A percentile compares a stretch with the other conserved stretches of the same genome.
These are phyloP conservation scores for Aix galericulata DNA, from an alignment of 2,113 vertebrate genomes.

Conservation along the genomic window DNA sequence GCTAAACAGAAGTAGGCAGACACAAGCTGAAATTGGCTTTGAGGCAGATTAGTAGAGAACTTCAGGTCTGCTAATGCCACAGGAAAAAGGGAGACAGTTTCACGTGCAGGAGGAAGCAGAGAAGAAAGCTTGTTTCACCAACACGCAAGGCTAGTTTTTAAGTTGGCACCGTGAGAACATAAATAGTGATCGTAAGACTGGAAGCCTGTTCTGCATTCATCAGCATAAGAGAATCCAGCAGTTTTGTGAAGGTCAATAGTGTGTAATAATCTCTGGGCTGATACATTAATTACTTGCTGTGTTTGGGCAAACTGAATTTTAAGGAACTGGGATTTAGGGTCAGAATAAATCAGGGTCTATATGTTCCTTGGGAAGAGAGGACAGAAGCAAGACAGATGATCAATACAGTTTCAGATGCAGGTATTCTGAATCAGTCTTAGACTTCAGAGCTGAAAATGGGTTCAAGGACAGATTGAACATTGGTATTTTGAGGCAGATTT, in stretches of 20 bases:
- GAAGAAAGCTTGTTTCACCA: neutral
- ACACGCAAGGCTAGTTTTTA: neutral
- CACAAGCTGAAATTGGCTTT: neutral
- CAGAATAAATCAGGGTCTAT: neutral
- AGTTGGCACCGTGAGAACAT: rapidly evolving
- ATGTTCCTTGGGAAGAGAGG: neutral
- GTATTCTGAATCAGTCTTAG: neutral
- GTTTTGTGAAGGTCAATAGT: neutral
- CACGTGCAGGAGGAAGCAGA: neutral
- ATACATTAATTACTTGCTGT: neutral
- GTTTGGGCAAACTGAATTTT: neutral
- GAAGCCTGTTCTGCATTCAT: neutral
- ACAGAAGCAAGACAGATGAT: neutral
- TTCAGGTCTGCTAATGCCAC: neutral
- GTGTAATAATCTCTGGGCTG: neutral
- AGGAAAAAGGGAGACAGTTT: neutral
- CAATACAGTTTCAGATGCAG: neutral
- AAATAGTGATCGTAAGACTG: rapidly evolving
- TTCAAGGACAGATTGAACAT: neutral
- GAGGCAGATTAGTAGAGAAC: neutral
- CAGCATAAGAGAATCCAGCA: neutral
- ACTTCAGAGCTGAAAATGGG: neutral
- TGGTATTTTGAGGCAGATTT: neutral
- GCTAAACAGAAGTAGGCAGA: neutral
- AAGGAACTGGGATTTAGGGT: neutral